A percentile compares a stretch with the other conserved stretches of the same genome.
These are phyloP conservation scores for Eupithecia centaureata DNA, from an alignment of 2,888 invertebrate species.

Conservation along the genomic window DNA sequence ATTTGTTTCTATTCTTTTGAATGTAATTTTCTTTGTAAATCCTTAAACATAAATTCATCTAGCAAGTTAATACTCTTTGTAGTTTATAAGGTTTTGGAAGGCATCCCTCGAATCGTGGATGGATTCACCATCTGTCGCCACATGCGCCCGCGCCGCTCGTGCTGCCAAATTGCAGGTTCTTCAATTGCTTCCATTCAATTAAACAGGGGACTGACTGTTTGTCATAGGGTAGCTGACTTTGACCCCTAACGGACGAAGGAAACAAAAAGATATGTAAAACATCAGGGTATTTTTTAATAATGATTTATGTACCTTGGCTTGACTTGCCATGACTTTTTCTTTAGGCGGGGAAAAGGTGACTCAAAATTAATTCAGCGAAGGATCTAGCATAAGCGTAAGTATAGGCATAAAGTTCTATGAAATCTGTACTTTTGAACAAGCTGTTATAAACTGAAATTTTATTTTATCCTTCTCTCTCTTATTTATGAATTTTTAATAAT, in stretches of 20 bases:
- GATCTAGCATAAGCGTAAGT: too few relatives aligned
- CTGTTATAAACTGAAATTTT: neutral
- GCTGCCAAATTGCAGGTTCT: slow-evolving; percentile 78
- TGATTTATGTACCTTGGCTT: neutral
- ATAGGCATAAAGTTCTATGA: neutral
- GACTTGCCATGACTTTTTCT: neutral
- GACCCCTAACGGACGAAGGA: slow-evolving; percentile 36
- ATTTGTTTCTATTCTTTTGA: too few relatives aligned
- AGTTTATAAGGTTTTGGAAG: slow-evolving; percentile 56
- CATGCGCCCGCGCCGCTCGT: slow-evolving; percentile 69
- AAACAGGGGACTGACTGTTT: slow-evolving; percentile 60
- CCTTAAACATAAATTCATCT: slow-evolving; percentile 12
- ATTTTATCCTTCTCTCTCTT: too few relatives aligned
- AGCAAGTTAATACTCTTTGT: slow-evolving; percentile 42
- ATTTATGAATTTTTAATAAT: too few relatives aligned
- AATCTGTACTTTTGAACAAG: neutral
- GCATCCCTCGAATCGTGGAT: slow-evolving; percentile 57
- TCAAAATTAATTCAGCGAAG: neutral
- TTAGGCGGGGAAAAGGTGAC: neutral
- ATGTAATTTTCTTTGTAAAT: too few relatives aligned
- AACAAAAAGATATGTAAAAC: slow-evolving; percentile 16
- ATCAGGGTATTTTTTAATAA: neutral
- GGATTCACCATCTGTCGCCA: slow-evolving; percentile 75
- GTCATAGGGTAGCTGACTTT: slow-evolving; percentile 46
- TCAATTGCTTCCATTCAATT: slow-evolving; percentile 73